A percentile compares a stretch with the other conserved stretches of the same genome.
Conservation (phyloP, 2,888 invertebrate species). For the Criorhina ranunculi region DNA sequence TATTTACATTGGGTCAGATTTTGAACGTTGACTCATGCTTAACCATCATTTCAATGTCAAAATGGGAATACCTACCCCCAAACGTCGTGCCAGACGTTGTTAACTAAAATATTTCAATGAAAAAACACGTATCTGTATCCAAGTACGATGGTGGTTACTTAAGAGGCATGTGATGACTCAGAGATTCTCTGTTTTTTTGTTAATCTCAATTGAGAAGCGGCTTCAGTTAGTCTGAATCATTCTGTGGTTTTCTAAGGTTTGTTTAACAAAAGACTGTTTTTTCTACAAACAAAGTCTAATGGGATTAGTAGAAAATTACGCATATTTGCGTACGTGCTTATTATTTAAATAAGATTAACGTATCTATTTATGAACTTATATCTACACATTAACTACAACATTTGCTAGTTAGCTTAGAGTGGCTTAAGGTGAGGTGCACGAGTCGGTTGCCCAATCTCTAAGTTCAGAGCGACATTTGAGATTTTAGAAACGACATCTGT, state of each 20-base stretch:
- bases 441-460: too few relatives aligned
- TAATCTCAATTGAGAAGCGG: conserved; percentile 1
- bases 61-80: conserved; percentile 1
- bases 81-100: neutral
- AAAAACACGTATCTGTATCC: neutral
- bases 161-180: conserved; percentile 1
- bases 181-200: conserved; percentile 1
- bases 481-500: too few relatives aligned
- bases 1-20: conserved; percentile 1
- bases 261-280: neutral
- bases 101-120: conserved; percentile 1
- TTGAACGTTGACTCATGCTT: conserved; percentile 17
- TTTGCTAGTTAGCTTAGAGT: too few relatives aligned
- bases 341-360: neutral
- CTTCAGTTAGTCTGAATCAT: neutral
- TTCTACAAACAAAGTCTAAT: neutral
- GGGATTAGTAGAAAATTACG: neutral
- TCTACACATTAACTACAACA: too few relatives aligned
- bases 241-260: conserved; percentile 6
- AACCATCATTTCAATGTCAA: conserved; percentile 11
- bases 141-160: neutral
- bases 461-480: too few relatives aligned
- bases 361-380: too few relatives aligned
- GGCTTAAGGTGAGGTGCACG: too few relatives aligned
- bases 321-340: neutral